Conservation (phyloP, 2,113 vertebrate species). For the Mormoops blainvillei region DNA sequence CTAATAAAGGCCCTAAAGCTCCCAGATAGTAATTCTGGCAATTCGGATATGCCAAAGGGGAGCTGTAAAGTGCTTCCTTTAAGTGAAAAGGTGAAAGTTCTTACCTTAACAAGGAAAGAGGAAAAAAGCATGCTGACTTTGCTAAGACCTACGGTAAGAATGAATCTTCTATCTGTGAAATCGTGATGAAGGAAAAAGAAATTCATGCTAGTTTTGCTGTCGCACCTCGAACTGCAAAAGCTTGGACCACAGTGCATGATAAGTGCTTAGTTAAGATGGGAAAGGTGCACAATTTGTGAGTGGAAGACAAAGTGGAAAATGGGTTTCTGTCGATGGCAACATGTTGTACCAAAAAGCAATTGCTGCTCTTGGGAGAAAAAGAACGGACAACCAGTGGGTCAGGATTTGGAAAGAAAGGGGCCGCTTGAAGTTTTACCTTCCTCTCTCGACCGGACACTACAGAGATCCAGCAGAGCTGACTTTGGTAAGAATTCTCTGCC, state of each 20-base stretch:
- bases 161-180: background rate
- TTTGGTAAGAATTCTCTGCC: background rate
- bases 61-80: background rate
- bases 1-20: background rate
- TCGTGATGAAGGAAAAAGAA: background rate
- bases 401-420: background rate
- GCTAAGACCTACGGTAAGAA: background rate
- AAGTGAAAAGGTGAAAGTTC: background rate
- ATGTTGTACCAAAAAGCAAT: background rate
- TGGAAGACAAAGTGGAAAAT: background rate
- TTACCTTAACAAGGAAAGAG: background rate
- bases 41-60: background rate
- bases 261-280: background rate
- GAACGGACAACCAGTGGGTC: background rate
- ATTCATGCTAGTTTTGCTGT: background rate
- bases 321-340: background rate
- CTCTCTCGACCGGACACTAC: background rate
- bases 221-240: background rate
- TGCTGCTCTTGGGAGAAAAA: background rate
- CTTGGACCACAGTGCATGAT: background rate
- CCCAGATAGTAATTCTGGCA: background rate
- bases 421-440: background rate
- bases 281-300: background rate
- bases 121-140: background rate
- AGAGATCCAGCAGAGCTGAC: background rate